These are phyloP conservation scores for Scaptomyza cyrtandrae DNA, from an alignment of 2,888 invertebrate species.

Conservation along the genomic window DNA sequence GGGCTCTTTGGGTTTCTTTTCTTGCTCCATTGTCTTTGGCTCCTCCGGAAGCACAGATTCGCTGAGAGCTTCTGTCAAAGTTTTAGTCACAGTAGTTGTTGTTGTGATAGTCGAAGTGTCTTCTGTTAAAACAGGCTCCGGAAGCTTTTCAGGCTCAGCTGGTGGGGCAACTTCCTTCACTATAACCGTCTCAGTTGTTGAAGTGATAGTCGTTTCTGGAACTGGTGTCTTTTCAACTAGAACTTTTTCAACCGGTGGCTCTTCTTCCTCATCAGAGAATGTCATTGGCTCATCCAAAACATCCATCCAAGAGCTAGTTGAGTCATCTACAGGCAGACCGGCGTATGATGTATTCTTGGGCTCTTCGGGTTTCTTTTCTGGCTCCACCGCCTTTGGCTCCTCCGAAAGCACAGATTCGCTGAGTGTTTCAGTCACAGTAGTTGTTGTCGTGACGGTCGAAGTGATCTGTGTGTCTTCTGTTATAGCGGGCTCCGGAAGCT, in stretches of 20 bases:
- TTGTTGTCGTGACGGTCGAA: neutral
- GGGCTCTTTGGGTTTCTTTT: neutral
- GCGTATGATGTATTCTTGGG: neutral
- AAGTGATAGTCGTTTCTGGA: too few relatives aligned
- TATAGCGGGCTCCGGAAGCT: neutral
- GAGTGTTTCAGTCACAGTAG: neutral
- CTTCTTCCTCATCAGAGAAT: constrained; percentile 2
- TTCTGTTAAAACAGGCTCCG: neutral
- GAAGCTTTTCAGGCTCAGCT: neutral
- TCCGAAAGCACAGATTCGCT: neutral
- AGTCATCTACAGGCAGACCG: neutral
- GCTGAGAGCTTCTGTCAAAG: neutral
- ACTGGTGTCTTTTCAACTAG: neutral
- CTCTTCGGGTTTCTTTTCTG: neutral
- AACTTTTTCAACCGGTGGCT: neutral
- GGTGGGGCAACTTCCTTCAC: too few relatives aligned
- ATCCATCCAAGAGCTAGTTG: constrained; percentile 1
- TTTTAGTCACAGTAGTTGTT: neutral
- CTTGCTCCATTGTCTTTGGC: neutral
- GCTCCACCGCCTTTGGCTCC: neutral
- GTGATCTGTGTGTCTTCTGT: neutral
- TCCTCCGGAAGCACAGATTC: neutral
- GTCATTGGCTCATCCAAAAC: constrained; percentile 1
- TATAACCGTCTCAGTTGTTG: too few relatives aligned
- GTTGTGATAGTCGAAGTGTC: neutral